These are phyloP conservation scores for Zelleria hepariella DNA, from an alignment of 2,888 invertebrate species.

Conservation along the genomic window DNA sequence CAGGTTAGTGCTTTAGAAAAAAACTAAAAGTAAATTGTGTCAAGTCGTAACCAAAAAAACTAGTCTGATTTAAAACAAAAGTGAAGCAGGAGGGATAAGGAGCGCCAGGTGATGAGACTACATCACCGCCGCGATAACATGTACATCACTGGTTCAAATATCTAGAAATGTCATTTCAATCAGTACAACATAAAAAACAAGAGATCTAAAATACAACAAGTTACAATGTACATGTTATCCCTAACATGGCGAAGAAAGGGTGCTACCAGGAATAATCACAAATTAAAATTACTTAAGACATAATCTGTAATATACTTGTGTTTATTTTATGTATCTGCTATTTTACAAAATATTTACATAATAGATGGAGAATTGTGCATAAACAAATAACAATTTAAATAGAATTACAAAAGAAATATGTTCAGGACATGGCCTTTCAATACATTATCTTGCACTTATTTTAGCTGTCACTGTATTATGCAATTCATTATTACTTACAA, in stretches of 20 bases:
- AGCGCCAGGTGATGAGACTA: conserved; percentile 43
- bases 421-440: conserved; percentile 63
- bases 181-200: background rate
- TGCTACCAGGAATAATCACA: conserved; percentile 74
- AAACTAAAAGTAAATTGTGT: background rate
- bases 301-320: conserved; percentile 71
- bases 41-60: background rate
- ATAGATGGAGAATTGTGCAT: conserved; percentile 74
- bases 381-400: conserved; percentile 73
- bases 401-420: conserved; percentile 68
- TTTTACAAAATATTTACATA: conserved; percentile 74
- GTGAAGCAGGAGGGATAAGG: conserved; percentile 31
- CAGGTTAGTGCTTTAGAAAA: too few species aligned
- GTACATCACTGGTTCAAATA: conserved; percentile 31
- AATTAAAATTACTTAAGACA: conserved; percentile 71
- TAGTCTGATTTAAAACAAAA: conserved; percentile 1
- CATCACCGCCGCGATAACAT: conserved; percentile 58
- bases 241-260: conserved; percentile 69
- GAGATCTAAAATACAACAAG: conserved; percentile 9
- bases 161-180: background rate
- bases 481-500: conserved; percentile 61
- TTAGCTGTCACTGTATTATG: conserved; percentile 69
- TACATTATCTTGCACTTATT: conserved; percentile 62
- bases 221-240: conserved; percentile 65
- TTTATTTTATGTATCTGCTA: conserved; percentile 72